Percentiles rank a stretch among this genome's conserved stretches.
These are phyloP conservation scores for Ondatra zibethicus DNA, from an alignment of 2,113 vertebrate genomes.

Conservation along the genomic window DNA sequence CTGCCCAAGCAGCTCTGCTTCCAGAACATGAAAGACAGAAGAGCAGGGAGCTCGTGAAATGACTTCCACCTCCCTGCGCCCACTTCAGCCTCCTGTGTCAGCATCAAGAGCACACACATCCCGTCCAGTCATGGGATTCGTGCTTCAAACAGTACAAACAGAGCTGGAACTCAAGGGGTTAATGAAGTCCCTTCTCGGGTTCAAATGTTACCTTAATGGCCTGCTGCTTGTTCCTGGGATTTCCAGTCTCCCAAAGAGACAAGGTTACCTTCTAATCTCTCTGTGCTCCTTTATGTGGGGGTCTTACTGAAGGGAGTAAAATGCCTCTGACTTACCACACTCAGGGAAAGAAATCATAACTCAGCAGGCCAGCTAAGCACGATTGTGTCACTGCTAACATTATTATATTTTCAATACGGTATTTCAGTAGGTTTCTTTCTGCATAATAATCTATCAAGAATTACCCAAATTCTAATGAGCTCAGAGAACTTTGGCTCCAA, in stretches of 20 bases:
- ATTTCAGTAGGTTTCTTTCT: conserved; percentile 83
- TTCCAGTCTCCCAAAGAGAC: conserved; percentile 71
- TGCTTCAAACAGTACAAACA: neutral
- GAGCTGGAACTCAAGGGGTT: conserved; percentile 63
- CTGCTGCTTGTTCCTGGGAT: conserved; percentile 63
- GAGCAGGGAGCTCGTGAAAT: neutral
- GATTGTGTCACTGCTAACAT: conserved; percentile 80
- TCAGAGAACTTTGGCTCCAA: conserved; percentile 82
- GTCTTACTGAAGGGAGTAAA: conserved; percentile 67
- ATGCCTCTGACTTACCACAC: conserved; percentile 79
- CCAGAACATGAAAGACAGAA: neutral
- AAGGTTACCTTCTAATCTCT: conserved; percentile 55
- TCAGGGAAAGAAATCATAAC: conserved; percentile 85
- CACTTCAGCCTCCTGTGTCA: neutral
- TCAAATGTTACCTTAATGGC: conserved; percentile 74
- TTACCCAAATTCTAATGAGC: conserved; percentile 82
- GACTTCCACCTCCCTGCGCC: neutral
- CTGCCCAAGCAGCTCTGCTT: neutral
- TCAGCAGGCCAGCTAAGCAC: conserved; percentile 78
- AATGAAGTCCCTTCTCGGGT: conserved; percentile 48
- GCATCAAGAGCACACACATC: neutral
- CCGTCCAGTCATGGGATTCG: neutral
- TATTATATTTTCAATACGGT: conserved; percentile 84
- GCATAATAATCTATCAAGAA: conserved; percentile 84
- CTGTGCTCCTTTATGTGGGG: neutral